phyloP scores from a whole-genome alignment of 1,140 invertebrate species.

The Formica exsecta region DNA sequence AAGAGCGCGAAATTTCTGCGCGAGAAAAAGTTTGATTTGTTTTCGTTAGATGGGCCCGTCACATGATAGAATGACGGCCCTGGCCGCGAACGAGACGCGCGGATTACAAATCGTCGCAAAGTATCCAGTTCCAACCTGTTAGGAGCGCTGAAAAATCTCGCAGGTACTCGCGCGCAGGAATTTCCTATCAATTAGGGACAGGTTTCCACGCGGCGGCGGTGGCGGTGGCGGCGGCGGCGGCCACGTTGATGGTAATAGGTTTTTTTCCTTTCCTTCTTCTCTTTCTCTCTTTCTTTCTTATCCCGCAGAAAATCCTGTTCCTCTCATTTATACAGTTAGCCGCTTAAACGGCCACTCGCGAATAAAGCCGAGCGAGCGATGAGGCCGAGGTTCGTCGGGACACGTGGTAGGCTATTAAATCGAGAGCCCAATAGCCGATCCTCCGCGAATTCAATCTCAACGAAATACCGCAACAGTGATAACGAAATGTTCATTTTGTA shows the following conservation, averaged over 20 bases:
- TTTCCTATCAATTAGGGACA: conserved; percentile 86
- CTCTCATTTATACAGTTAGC: conserved; percentile 73
- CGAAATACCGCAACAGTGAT: conserved; percentile 37
- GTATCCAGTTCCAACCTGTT: conserved; percentile 83
- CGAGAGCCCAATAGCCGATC: conserved; percentile 27
- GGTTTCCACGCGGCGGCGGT: conserved; percentile 77
- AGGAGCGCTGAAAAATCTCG: conserved; percentile 79
- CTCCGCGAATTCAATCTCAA: conserved; percentile 42
- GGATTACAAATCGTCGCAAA: conserved; percentile 82
- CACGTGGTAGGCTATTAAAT: conserved; percentile 54
- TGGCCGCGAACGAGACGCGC: conserved; percentile 59
- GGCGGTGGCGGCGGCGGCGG: conserved; percentile 58
- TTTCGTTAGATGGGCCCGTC: conserved; percentile 14
- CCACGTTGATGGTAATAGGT: conserved; percentile 39
- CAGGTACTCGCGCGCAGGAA: conserved; percentile 79
- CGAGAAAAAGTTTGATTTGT: conserved; percentile 15
- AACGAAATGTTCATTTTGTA: conserved; percentile 42
- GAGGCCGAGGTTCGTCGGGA: conserved; percentile 46
- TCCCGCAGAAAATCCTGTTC: conserved; percentile 59
- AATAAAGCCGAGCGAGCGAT: conserved; percentile 55
- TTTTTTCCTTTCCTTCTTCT: conserved; percentile 61
- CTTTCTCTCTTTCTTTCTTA: conserved; percentile 36
- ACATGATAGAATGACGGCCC: conserved; percentile 21
- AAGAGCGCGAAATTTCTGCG: not conserved
- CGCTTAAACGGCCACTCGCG: conserved; percentile 66